Base-by-base conservation (phyloP, 2,888 invertebrate genomes). In the Athalia rosae region DNA sequence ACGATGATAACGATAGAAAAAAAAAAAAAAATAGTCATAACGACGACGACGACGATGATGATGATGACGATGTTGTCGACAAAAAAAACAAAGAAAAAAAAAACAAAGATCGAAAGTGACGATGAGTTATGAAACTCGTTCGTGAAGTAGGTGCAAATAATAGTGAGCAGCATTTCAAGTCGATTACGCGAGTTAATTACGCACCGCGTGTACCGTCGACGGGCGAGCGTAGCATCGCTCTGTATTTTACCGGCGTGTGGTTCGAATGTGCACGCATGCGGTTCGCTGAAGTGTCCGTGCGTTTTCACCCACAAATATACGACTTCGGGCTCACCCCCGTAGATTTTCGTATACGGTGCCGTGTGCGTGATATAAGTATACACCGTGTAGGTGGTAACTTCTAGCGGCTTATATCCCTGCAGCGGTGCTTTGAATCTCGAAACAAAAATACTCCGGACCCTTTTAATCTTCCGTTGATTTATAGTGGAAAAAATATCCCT, bases 401-500 rank as follows among this genome's bases (percentile, higher is more conserved):
- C 71, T 43, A 43, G 45, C 58, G 58, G 71, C 13, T 71, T 71
- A 71, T 71, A 56, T 56, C 58, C 56, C 71, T 9, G 71, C 53
- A n/a, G 53, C 45, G 58, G 71, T 43, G 58, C 71, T 71, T 56
- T 71, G 58, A 71, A 71, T 71, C 71, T 58, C 58, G 71, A 58
- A 71, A 71, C 71, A 71, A 71, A 71, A 71, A 71, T 71, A 58
- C 58, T 71, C 56, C 50, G 58, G 58, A 71, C 71, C 71, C 71
- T 58, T 71, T 71, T 71, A 71, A 71, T 71, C 71, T 71, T 71
- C 58, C 43, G 58, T 28, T 58, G 71, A 71, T 56, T 71, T 58
- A 71, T 58, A 45, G 58, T 58, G 13, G 56, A 71, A 71, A 56
- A 56, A 41, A 71, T 71, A 71, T 56, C 58, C 71, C 71, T 71